Conservation (phyloP, 2,113 vertebrate genomes). For the Rhinichthys klamathensis region DNA sequence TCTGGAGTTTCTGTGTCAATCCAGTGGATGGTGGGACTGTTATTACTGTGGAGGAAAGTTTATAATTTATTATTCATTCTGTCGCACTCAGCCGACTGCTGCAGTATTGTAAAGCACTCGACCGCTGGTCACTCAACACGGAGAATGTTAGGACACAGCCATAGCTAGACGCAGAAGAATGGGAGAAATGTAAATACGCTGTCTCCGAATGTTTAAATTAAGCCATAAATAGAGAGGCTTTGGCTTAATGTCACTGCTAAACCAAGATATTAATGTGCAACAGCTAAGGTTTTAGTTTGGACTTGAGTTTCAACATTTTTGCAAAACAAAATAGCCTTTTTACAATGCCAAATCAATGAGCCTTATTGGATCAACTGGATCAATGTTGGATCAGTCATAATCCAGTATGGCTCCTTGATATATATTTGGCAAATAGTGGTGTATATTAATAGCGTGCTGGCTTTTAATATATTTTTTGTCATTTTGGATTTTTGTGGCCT, state of each 20-base stretch:
- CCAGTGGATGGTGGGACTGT: slow-evolving; percentile 35
- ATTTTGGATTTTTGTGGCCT: neutral
- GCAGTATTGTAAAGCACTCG: neutral
- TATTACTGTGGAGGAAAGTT: slow-evolving; percentile 45
- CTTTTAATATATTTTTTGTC: neutral
- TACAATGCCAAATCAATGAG: too few relatives aligned
- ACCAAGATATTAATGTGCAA: neutral
- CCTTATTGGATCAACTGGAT: neutral
- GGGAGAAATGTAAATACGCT: slow-evolving; percentile 43
- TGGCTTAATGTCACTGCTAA: neutral
- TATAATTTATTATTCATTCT: slow-evolving; percentile 54
- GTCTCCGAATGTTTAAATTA: slow-evolving; percentile 23
- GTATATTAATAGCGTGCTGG: neutral
- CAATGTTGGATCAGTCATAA: neutral
- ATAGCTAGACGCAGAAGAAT: slow-evolving; percentile 8
- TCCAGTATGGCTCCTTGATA: neutral
- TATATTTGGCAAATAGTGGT: neutral
- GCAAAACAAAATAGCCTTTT: neutral
- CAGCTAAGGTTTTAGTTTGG: slow-evolving; percentile 22
- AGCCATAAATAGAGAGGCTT: neutral
- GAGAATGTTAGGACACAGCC: slow-evolving; percentile 10
- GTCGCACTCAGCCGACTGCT: neutral
- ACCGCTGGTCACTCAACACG: neutral
- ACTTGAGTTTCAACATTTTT: neutral
- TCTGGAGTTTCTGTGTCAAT: slow-evolving; percentile 27